Percentiles rank a stretch among this genome's conserved stretches.
Evolutionary conservation across 2,797 vertebrate species (phyloP).

Genomic region (Ambastaia sidthimunki): DNA sequence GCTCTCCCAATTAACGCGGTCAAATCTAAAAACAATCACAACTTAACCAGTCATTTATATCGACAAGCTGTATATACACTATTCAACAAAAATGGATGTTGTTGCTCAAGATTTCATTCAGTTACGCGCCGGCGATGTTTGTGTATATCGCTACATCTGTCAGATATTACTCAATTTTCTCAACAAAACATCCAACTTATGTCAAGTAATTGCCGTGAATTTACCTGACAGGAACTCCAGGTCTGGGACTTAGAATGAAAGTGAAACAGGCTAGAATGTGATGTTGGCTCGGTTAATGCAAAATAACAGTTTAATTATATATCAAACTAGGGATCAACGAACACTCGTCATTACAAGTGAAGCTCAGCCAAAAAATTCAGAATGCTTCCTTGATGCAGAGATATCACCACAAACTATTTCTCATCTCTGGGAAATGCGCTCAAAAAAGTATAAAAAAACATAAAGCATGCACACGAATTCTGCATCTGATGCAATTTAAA

Average conservation of each 20-base stretch:
- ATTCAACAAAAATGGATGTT: background rate
- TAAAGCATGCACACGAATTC: background rate
- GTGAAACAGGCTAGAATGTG: background rate
- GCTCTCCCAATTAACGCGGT: slow-evolving; percentile 2
- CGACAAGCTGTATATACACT: background rate
- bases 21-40: background rate
- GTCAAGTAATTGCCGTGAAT: slow-evolving; percentile 21
- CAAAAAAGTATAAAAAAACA: slow-evolving; percentile 8
- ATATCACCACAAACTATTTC: slow-evolving; percentile 29
- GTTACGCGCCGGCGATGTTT: background rate
- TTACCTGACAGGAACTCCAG: background rate
- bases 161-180: slow-evolving; percentile 12
- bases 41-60: background rate
- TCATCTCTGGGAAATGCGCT: slow-evolving; percentile 17
- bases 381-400: slow-evolving; percentile 28
- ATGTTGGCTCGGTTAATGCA: slow-evolving; percentile 21
- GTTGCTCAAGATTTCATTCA: slow-evolving; percentile 5
- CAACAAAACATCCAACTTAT: slow-evolving; percentile 2
- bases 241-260: slow-evolving; percentile 1
- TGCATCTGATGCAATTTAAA: background rate
- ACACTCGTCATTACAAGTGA: slow-evolving; percentile 10
- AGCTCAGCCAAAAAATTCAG: slow-evolving; percentile 19
- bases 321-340: slow-evolving; percentile 12
- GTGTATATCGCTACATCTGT: slow-evolving; percentile 13
- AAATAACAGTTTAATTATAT: slow-evolving; percentile 34